A percentile compares a stretch with the other conserved stretches of the same genome.
Conservation (phyloP, 2,113 vertebrate genomes). For the Sinocyclocheilus grahami region DNA sequence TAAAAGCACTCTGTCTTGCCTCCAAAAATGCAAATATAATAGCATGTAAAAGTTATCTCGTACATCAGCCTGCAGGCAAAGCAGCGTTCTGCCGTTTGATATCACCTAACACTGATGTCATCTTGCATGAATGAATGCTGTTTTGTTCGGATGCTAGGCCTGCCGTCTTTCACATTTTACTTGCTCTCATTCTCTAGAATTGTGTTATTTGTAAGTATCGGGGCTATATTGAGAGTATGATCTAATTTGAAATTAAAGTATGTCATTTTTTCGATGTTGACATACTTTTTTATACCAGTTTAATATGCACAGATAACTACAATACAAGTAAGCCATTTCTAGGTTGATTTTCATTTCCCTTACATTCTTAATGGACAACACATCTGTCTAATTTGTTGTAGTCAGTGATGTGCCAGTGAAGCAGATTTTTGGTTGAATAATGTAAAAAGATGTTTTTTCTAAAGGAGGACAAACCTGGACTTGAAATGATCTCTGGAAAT, state of each 20-base stretch:
- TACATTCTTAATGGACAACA: not conserved
- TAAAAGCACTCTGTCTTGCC: conserved; percentile 3
- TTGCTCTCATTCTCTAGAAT: conserved; percentile 1
- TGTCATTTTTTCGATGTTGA: not conserved
- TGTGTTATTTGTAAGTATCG: not conserved
- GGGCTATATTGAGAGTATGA: not conserved
- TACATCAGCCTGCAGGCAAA: conserved; percentile 16
- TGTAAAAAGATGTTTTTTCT: not conserved
- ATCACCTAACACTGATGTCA: conserved; percentile 39
- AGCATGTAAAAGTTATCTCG: conserved; percentile 1
- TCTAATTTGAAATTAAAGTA: not conserved
- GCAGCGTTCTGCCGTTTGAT: not conserved
- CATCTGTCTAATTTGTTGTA: conserved; percentile 4
- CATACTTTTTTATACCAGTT: not conserved
- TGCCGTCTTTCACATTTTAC: not conserved
- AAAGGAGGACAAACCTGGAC: not conserved
- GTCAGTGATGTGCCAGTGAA: not conserved
- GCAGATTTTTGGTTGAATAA: not conserved
- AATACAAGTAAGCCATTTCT: not conserved
- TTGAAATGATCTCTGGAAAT: not conserved
- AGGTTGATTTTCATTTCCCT: not conserved
- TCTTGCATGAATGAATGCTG: conserved; percentile 23
- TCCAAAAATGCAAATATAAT: conserved; percentile 31
- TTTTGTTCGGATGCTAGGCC: not conserved
- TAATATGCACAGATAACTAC: not conserved